Evolutionary conservation across 2,888 invertebrate genomes (phyloP).

Genomic region (Hirtodrosophila cameraria): DNA sequence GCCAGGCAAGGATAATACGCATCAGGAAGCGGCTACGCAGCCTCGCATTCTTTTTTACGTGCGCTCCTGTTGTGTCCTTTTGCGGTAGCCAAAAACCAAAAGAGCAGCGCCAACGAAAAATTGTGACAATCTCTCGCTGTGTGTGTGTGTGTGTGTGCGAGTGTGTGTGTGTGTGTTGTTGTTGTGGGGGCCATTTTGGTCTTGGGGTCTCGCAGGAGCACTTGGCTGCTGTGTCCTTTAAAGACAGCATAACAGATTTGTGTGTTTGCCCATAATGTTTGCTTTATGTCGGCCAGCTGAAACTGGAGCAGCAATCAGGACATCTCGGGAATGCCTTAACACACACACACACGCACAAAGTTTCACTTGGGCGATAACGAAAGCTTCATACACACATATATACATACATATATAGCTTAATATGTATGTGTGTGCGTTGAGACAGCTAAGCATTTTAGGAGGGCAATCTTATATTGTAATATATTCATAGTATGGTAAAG

Average conservation of each 20-base stretch:
- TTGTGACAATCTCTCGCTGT: constrained; percentile 3
- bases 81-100: constrained; percentile 51
- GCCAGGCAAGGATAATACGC: constrained; percentile 61
- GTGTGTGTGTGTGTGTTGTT: constrained; percentile 16
- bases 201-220: constrained; percentile 50
- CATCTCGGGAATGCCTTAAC: constrained; percentile 18
- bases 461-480: no score
- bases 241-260: constrained; percentile 50
- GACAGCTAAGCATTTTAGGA: no score
- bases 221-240: constrained; percentile 41
- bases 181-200: constrained; percentile 49
- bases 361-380: constrained; percentile 15
- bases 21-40: constrained; percentile 39
- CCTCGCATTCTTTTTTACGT: constrained; percentile 44
- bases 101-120: constrained; percentile 57
- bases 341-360: constrained; percentile 6
- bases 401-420: no score
- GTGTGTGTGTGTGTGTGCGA: constrained; percentile 9
- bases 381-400: neutral
- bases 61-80: constrained; percentile 45
- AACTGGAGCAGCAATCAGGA: constrained; percentile 59
- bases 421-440: no score
- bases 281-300: constrained; percentile 47
- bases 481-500: no score
- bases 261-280: constrained; percentile 48